phyloP scores from a whole-genome alignment of 2,888 invertebrate genomes.

The Hypolimnas misippus region DNA sequence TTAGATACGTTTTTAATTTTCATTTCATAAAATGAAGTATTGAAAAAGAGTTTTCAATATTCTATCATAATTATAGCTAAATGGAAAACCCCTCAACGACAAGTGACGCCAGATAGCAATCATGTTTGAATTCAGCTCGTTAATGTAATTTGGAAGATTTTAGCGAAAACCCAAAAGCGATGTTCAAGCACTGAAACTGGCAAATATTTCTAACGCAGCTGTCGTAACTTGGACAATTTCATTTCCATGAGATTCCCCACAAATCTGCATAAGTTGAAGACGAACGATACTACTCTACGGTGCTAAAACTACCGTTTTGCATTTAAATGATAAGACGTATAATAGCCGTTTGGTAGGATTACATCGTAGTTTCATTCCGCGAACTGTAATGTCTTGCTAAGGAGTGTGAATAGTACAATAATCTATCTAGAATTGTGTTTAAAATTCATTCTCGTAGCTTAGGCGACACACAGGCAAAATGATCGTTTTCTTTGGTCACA shows the following conservation, averaged over 20 bases:
- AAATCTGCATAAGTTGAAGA: constrained; percentile 51
- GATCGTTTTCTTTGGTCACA: not conserved
- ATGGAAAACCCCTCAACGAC: not conserved
- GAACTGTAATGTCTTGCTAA: constrained; percentile 40
- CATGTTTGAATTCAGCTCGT: constrained; percentile 23
- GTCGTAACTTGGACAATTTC: constrained; percentile 44
- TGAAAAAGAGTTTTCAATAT: not conserved
- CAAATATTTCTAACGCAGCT: constrained; percentile 40
- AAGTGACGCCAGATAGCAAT: constrained; percentile 5
- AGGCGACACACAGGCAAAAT: no score
- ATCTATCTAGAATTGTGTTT: constrained; percentile 42
- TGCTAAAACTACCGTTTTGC: constrained; percentile 49
- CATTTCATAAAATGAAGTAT: not conserved
- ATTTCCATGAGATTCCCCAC: constrained; percentile 47
- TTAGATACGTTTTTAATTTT: no score
- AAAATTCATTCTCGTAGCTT: constrained; percentile 39
- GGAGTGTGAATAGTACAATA: constrained; percentile 46
- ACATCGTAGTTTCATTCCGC: constrained; percentile 41
- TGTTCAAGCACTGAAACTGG: constrained; percentile 14
- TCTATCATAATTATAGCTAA: not conserved
- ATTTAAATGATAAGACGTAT: constrained; percentile 49
- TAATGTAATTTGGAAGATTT: constrained; percentile 23
- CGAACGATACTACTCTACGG: constrained; percentile 41
- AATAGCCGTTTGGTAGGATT: constrained; percentile 41
- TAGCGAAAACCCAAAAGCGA: constrained; percentile 21